Conservation (phyloP, 2,113 vertebrate genomes). For the Acanthisitta chloris region DNA sequence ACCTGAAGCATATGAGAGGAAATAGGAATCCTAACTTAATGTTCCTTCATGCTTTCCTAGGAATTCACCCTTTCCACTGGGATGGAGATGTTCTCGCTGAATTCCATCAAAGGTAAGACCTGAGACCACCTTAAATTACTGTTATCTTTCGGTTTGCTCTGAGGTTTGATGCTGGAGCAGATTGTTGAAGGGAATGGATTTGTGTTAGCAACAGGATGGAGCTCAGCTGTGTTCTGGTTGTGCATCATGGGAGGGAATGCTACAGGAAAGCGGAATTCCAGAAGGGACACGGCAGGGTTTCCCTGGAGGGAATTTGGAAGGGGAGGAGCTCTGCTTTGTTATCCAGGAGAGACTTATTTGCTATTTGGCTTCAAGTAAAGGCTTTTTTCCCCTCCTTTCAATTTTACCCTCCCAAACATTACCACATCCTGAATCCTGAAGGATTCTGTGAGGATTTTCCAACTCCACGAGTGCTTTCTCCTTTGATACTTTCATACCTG, state of each 20-base stretch:
- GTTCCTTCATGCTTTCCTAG: conserved; percentile 26
- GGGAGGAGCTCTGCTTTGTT: neutral
- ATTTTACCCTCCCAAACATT: neutral
- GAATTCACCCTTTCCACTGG: conserved; percentile 50
- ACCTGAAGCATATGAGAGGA: neutral
- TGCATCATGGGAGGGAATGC: neutral
- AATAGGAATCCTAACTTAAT: neutral
- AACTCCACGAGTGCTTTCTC: neutral
- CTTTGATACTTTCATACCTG: neutral
- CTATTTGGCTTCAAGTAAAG: neutral
- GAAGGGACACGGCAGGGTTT: neutral
- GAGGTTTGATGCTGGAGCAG: neutral
- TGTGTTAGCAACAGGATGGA: neutral
- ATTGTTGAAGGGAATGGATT: neutral
- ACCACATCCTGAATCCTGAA: too few relatives aligned
- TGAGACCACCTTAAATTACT: rapidly evolving
- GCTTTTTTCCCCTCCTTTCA: neutral
- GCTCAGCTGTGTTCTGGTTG: neutral
- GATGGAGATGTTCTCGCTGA: conserved; percentile 81
- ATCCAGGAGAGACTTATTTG: neutral
- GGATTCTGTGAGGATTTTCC: too few relatives aligned
- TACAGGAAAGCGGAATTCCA: neutral
- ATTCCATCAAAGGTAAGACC: conserved; percentile 77
- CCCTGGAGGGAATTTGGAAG: neutral
- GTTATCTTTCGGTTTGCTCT: rapidly evolving